Percentiles rank a stretch among this genome's conserved stretches.
phyloP scores from a whole-genome alignment of 2,797 vertebrate genomes.

The Ibycter americanus region DNA sequence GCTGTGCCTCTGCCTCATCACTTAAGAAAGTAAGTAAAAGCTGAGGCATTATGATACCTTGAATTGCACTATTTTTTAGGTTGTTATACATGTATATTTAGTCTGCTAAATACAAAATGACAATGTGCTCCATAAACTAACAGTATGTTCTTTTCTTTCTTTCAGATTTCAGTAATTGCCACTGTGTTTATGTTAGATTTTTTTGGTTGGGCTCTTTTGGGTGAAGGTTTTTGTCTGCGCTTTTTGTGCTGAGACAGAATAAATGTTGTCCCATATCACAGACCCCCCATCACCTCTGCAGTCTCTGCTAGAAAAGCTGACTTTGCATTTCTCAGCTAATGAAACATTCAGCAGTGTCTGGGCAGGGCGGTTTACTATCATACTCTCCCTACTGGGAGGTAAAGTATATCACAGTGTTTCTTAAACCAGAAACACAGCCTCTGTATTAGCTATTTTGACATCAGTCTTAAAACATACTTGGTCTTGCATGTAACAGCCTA shows the following conservation, averaged over 20 bases:
- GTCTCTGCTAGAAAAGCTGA: neutral
- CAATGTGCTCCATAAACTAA: neutral
- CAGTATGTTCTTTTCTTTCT: neutral
- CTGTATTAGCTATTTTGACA: constrained; percentile 28
- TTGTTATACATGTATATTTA: neutral
- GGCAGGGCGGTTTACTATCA: neutral
- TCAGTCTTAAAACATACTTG: neutral
- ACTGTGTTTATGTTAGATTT: neutral
- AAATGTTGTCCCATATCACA: neutral
- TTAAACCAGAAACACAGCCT: constrained; percentile 28
- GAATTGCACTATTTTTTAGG: neutral
- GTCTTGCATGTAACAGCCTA: neutral
- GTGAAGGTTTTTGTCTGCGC: neutral
- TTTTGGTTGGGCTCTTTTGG: neutral
- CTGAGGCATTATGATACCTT: neutral
- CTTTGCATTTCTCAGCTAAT: neutral
- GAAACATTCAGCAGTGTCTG: constrained; percentile 13
- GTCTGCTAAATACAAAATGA: neutral
- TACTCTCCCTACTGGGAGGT: neutral
- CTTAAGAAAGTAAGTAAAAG: neutral
- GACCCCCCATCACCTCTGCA: neutral
- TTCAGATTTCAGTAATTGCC: neutral
- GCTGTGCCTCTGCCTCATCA: neutral
- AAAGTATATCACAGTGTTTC: neutral
- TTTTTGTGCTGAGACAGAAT: neutral